phyloP scores from a whole-genome alignment of 2,888 invertebrate species.

The Azorinus chamasolen region DNA sequence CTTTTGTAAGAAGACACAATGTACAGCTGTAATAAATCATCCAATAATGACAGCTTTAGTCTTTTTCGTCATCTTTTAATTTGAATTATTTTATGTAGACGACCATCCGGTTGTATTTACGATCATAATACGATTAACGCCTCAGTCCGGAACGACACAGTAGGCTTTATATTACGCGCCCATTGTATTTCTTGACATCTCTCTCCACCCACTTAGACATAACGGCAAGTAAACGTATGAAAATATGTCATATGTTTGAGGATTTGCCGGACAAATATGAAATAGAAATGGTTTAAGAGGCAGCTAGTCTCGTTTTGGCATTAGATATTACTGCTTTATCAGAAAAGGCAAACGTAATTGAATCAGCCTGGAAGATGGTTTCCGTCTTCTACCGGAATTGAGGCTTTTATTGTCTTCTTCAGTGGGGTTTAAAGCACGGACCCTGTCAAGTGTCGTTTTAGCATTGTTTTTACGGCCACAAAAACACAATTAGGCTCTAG shows the following conservation, averaged over 20 bases:
- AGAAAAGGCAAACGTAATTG: constrained; percentile 12
- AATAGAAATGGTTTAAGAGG: constrained; percentile 47
- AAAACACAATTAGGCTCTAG: constrained; percentile 37
- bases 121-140: too few species aligned
- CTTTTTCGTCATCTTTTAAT: too few species aligned
- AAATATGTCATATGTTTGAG: constrained; percentile 6
- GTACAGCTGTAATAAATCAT: too few species aligned
- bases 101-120: too few species aligned
- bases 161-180: too few species aligned
- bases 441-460: constrained; percentile 34
- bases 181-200: too few species aligned
- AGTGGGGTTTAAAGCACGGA: constrained; percentile 36
- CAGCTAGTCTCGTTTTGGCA: constrained; percentile 31
- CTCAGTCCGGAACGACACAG: too few species aligned
- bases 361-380: constrained; percentile 16
- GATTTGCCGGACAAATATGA: constrained; percentile 39
- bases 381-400: constrained; percentile 13
- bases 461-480: constrained; percentile 40
- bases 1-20: too few species aligned
- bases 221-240: neutral
- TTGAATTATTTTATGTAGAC: too few species aligned
- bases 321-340: constrained; percentile 23
- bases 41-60: too few species aligned
- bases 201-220: neutral
- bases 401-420: constrained; percentile 39